These are phyloP conservation scores for Nixonia krombeini DNA, from an alignment of 1,140 invertebrate species.

Conservation along the genomic window DNA sequence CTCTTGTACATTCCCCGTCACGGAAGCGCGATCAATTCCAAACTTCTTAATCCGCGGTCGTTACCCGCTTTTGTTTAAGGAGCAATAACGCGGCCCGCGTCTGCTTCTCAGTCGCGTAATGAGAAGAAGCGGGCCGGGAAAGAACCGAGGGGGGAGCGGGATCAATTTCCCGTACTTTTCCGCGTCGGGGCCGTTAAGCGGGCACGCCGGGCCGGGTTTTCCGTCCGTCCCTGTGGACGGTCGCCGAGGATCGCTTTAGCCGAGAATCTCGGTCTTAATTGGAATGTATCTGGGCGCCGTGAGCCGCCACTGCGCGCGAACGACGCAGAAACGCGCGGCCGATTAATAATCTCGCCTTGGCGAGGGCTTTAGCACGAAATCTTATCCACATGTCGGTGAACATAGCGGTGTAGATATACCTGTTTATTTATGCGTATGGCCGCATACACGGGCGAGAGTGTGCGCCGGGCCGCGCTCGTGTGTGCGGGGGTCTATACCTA, in stretches of 20 bases:
- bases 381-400: slow-evolving; percentile 40
- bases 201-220: no score
- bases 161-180: no score
- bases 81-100: background rate
- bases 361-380: slow-evolving; percentile 45
- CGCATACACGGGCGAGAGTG: slow-evolving; percentile 22
- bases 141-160: no score
- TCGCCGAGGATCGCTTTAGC: no score
- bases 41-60: background rate
- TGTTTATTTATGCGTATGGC: slow-evolving; percentile 56
- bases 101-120: no score
- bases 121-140: no score
- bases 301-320: slow-evolving; percentile 42
- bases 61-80: background rate
- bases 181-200: no score
- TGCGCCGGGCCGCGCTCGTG: slow-evolving; percentile 35
- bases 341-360: slow-evolving; percentile 39
- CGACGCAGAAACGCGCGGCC: slow-evolving; percentile 34
- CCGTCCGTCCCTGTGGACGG: no score
- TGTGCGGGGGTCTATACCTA: slow-evolving; percentile 23
- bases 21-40: slow-evolving; percentile 36
- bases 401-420: slow-evolving; percentile 49
- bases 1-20: slow-evolving; percentile 42
- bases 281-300: slow-evolving; percentile 41
- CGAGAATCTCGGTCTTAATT: no score